Base-by-base conservation (phyloP, 2,888 invertebrate species). In the Plemyria rubiginata region DNA sequence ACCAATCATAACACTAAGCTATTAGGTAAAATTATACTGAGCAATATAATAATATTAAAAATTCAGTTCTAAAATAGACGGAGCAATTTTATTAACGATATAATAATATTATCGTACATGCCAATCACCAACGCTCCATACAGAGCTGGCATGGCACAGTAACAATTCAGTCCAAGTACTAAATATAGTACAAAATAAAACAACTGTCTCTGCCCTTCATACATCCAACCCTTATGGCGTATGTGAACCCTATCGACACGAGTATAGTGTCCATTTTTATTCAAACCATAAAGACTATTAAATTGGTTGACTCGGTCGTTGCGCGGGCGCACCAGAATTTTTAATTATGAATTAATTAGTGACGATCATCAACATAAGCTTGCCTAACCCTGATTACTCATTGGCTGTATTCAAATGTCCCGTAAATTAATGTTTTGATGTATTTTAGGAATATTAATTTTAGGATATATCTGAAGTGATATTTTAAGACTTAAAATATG, bases 261-360 rank as follows among this genome's bases (percentile, higher is more conserved):
- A 71, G 67, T 70, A 82, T 88, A 90, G 77, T 75, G 88, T 81
- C 76, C 78, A 81, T 74, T 84, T 84, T 89, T 73, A 78, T 69
- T 73, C 79, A 81, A 57, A 67, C 59, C 65, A 76, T 72, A 81
- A 79, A 75, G 78, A 79, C 77, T 78, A 80, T 67, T 81, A 88
- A 90, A 91, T 91, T 90, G 89, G 88, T 87, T 80, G 88, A 84
- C 81, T 80, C 84, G 81, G 83, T 77, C 82, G 86, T 82, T 83
- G 89, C 88, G 88, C 88, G 81, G 85, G 87, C 89, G 90, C 87
- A 90, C 85, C 88, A 88, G 91, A 90, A 92, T 91, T 92, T 92
- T 92, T 92, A 92, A 92, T 92, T 90, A 91, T 91, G 92, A 91
- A 92, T 92, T 91, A 91, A 92, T 92, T 91, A 90, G 86, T 82